These are phyloP conservation scores for Anthopleura xanthogrammica DNA, from an alignment of 92 coral and sea anemone genomes.

Conservation along the genomic window DNA sequence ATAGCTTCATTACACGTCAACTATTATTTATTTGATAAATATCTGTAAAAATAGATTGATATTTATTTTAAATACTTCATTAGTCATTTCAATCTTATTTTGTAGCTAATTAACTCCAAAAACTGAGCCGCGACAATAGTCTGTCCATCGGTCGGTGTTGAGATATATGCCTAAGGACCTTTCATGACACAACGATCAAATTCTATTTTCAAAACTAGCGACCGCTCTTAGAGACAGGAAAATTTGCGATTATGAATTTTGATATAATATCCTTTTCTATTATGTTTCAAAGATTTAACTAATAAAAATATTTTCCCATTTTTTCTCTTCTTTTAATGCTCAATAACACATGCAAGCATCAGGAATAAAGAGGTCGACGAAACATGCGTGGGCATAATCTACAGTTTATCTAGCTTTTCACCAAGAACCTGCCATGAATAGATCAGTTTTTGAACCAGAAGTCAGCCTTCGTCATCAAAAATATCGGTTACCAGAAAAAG, in stretches of 20 bases:
- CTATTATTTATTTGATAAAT: too few species aligned
- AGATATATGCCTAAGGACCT: neutral
- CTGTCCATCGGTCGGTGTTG: neutral
- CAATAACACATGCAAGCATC: neutral
- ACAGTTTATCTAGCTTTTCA: neutral
- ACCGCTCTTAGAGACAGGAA: neutral
- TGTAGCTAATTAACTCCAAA: too few species aligned
- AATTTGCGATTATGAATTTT: neutral
- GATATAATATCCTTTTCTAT: neutral
- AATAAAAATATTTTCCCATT: too few species aligned
- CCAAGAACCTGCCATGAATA: neutral
- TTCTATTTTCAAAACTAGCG: neutral
- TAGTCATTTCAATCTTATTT: too few species aligned
- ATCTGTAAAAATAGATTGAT: too few species aligned
- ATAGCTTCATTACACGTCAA: too few species aligned
- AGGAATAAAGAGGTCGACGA: neutral
- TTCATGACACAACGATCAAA: neutral
- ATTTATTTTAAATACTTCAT: too few species aligned
- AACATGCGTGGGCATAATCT: neutral
- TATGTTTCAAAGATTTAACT: too few species aligned
- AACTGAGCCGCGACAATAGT: too few species aligned
- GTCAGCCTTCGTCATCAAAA: neutral
- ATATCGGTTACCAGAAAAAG: neutral
- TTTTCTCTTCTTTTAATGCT: neutral
- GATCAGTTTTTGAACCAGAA: neutral